Percentiles rank a stretch among this genome's conserved stretches.
Conservation (phyloP, 2,113 vertebrate genomes). For the Oncorhynchus gorbuscha region DNA sequence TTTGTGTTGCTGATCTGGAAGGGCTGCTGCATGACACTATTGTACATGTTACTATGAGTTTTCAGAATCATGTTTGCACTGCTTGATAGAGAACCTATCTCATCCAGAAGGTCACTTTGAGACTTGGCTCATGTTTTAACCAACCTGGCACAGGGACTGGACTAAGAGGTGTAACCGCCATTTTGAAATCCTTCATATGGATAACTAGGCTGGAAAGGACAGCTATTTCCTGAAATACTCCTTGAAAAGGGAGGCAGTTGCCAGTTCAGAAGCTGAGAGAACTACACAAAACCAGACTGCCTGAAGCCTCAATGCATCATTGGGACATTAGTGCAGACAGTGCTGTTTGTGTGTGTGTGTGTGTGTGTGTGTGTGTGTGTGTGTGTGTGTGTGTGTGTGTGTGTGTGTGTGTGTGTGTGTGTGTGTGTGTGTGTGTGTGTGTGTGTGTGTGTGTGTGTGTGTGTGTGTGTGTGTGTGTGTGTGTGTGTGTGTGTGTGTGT, state of each 20-base stretch:
- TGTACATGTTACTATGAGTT: no score
- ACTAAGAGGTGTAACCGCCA: slow-evolving; percentile 17
- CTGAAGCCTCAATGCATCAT: slow-evolving; percentile 18
- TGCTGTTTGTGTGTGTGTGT: background rate
- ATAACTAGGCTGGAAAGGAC: slow-evolving; percentile 27
- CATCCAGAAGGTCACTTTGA: slow-evolving; percentile 8
- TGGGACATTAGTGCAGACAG: slow-evolving; percentile 15
- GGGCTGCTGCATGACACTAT: no score
- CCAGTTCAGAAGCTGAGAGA: background rate
- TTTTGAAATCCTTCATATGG: slow-evolving; percentile 21
- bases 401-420: slow-evolving; percentile 10
- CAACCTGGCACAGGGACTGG: background rate
- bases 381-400: slow-evolving; percentile 1
- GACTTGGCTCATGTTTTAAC: slow-evolving; percentile 26
- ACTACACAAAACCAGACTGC: background rate
- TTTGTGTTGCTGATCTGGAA: no score
- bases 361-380: background rate
- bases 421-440: background rate
- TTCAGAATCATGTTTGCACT: no score
- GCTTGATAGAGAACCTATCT: no score
- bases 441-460: background rate
- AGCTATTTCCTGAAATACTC: slow-evolving; percentile 29
- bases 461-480: background rate
- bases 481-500: no score
- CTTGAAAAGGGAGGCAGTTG: background rate